phyloP scores from a whole-genome alignment of 2,888 invertebrate species.

The Meta bourneti region DNA sequence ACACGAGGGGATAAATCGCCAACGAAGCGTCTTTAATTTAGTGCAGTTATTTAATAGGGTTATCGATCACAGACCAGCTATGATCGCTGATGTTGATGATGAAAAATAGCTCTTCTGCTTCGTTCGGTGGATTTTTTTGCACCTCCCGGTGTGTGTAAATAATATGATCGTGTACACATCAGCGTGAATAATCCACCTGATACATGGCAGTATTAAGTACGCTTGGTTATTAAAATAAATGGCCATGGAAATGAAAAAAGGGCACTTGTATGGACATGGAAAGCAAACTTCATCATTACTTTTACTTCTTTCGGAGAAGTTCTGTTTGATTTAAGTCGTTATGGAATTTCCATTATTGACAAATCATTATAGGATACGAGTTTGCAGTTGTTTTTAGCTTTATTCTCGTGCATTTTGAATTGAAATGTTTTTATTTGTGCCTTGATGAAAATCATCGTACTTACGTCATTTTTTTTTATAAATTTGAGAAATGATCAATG shows the following conservation, averaged over 20 bases:
- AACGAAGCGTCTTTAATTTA: conserved; percentile 55
- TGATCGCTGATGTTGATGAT: conserved; percentile 48
- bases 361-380: conserved; percentile 7
- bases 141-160: background rate
- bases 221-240: conserved; percentile 14
- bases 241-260: background rate
- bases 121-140: conserved; percentile 10
- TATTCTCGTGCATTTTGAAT: too few relatives aligned
- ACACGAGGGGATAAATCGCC: conserved; percentile 48
- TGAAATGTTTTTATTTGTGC: too few relatives aligned
- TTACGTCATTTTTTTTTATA: too few relatives aligned
- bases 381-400: background rate
- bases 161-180: background rate
- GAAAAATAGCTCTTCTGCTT: conserved; percentile 33
- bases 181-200: background rate
- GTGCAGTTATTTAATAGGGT: conserved; percentile 53
- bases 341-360: conserved; percentile 16
- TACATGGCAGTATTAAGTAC: conserved; percentile 17
- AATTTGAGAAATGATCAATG: too few relatives aligned
- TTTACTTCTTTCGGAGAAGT: background rate
- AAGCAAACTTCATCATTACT: background rate
- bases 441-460: too few relatives aligned
- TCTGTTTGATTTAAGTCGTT: background rate
- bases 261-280: background rate
- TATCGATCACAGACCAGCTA: conserved; percentile 54